A percentile compares a stretch with the other conserved stretches of the same genome.
Evolutionary conservation across 37 sponge, comb jelly and placozoan genomes (phyloP).

Genomic region (Spongia lamella): DNA sequence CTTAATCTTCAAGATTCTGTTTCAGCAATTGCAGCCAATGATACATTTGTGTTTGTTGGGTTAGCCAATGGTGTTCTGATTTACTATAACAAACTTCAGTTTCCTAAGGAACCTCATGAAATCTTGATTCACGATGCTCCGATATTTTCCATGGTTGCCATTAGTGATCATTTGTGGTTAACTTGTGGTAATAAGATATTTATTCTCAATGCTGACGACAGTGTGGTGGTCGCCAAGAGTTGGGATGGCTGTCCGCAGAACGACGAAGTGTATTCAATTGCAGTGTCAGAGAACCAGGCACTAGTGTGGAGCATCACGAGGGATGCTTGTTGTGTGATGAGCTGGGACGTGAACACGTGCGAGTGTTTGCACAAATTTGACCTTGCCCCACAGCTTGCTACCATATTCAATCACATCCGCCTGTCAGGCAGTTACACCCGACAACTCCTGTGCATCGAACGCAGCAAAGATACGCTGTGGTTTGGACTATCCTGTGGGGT

Average conservation of each 20-base stretch:
- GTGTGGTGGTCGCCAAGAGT: constrained; percentile 22
- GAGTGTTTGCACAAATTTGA: constrained; percentile 23
- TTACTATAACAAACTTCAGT: constrained; percentile 65
- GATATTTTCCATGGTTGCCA: constrained; percentile 66
- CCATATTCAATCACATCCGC: constrained; percentile 40
- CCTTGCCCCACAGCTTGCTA: constrained; percentile 25
- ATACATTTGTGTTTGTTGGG: constrained; percentile 72
- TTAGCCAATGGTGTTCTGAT: constrained; percentile 72
- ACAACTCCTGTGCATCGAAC: constrained; percentile 45
- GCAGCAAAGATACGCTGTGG: constrained; percentile 65
- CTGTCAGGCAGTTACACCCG: constrained; percentile 34
- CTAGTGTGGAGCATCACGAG: constrained; percentile 59
- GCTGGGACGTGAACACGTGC: constrained; percentile 56
- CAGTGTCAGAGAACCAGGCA: constrained; percentile 27
- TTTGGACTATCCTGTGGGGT: constrained; percentile 60
- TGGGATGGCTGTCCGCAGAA: constrained; percentile 34
- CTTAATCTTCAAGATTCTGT: constrained; percentile 66
- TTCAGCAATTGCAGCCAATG: constrained; percentile 65
- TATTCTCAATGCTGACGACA: constrained; percentile 58
- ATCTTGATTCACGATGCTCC: constrained; percentile 56
- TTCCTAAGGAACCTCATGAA: constrained; percentile 30
- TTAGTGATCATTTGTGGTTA: constrained; percentile 62
- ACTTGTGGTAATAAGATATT: constrained; percentile 73
- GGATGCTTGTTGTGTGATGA: constrained; percentile 21
- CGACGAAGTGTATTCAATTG: constrained; percentile 64